phyloP scores from a whole-genome alignment of 1,140 invertebrate genomes.

The Achroia grisella region DNA sequence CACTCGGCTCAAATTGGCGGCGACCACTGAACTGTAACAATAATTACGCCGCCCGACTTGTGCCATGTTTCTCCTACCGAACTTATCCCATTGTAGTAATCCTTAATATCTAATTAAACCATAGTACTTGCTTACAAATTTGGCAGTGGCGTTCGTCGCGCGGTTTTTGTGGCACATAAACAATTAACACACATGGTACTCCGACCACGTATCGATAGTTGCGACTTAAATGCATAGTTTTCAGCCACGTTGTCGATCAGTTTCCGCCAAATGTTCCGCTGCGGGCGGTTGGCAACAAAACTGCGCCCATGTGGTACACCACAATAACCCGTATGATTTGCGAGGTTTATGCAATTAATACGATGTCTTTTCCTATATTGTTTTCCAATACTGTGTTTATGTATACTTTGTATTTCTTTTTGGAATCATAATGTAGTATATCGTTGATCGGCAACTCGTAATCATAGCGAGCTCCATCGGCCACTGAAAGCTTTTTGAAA shows the following conservation, averaged over 20 bases:
- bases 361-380: too few relatives aligned
- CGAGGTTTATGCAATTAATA: slow-evolving; percentile 12
- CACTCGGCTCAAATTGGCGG: slow-evolving; percentile 44
- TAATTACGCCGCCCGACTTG: slow-evolving; percentile 43
- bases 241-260: slow-evolving; percentile 51
- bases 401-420: background rate
- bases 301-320: slow-evolving; percentile 18
- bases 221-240: slow-evolving; percentile 63
- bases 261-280: slow-evolving; percentile 56
- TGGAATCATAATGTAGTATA: background rate
- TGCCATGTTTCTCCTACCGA: slow-evolving; percentile 40
- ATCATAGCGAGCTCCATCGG: slow-evolving; percentile 47
- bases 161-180: slow-evolving; percentile 68
- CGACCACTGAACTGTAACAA: slow-evolving; percentile 49
- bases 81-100: slow-evolving; percentile 12
- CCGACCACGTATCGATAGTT: slow-evolving; percentile 60
- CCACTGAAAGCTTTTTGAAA: slow-evolving; percentile 66
- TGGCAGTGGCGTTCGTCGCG: slow-evolving; percentile 57
- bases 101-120: slow-evolving; percentile 53
- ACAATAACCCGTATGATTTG: slow-evolving; percentile 33
- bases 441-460: slow-evolving; percentile 30
- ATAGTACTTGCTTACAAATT: slow-evolving; percentile 39
- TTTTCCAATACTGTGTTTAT: too few relatives aligned
- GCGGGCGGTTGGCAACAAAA: slow-evolving; percentile 51
- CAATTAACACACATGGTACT: slow-evolving; percentile 50